Evolutionary conservation across 1,140 invertebrate genomes (phyloP).

Genomic region (Cydia amplana): DNA sequence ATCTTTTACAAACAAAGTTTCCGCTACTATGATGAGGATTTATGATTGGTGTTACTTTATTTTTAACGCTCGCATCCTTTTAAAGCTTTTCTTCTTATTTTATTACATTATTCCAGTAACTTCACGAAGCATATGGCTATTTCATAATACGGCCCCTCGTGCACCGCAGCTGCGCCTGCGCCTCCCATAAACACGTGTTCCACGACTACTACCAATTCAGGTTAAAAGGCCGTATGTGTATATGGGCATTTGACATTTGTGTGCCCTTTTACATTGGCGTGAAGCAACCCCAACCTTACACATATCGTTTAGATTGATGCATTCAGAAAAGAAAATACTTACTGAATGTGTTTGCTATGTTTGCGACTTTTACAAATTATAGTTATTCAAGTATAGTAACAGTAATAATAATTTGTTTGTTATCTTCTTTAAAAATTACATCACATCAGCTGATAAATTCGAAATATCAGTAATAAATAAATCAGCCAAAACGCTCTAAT

Average conservation of each 20-base stretch:
- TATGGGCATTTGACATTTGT: background rate
- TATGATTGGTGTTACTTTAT: background rate
- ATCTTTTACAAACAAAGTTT: no score
- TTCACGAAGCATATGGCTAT: slow-evolving; percentile 19
- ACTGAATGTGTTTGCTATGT: background rate
- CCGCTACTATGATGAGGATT: background rate
- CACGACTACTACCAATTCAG: background rate
- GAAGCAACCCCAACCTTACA: slow-evolving; percentile 3
- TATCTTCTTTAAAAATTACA: background rate
- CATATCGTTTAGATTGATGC: slow-evolving; percentile 1
- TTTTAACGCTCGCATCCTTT: background rate
- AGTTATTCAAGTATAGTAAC: background rate
- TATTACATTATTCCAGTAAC: slow-evolving; percentile 12
- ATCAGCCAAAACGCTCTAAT: no score
- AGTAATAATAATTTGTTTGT: background rate
- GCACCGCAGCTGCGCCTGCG: slow-evolving; percentile 34
- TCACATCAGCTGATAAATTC: no score
- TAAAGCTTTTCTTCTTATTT: slow-evolving; percentile 12
- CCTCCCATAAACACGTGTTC: slow-evolving; percentile 32
- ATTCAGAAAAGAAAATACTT: slow-evolving; percentile 3
- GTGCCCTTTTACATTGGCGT: background rate
- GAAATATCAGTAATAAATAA: no score
- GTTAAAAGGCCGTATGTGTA: slow-evolving; percentile 2
- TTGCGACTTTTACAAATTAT: slow-evolving; percentile 6
- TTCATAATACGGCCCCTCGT: slow-evolving; percentile 26